phyloP scores from a whole-genome alignment of 1,140 invertebrate genomes.

The Bombus confusus region DNA sequence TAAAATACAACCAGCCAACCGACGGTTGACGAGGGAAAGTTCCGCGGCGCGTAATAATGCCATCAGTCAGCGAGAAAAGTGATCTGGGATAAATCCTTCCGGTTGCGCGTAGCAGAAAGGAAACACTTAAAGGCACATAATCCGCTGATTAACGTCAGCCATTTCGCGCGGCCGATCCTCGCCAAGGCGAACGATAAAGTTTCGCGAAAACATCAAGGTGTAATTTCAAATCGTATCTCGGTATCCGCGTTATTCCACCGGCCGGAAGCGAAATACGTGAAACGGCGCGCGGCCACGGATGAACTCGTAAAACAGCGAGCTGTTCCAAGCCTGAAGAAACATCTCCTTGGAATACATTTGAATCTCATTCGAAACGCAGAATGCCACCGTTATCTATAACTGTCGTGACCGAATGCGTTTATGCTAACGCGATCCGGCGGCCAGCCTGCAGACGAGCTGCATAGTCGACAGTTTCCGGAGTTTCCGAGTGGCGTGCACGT shows the following conservation, averaged over 20 bases:
- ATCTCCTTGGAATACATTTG: constrained; percentile 66
- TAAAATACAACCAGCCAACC: not conserved
- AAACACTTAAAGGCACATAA: constrained; percentile 26
- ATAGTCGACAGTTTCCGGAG: not conserved
- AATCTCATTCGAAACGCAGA: constrained; percentile 63
- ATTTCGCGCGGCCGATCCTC: not conserved
- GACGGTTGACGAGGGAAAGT: not conserved
- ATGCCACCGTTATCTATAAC: constrained; percentile 7
- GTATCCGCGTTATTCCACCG: not conserved
- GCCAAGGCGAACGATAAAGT: constrained; percentile 21
- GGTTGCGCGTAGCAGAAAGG: not conserved
- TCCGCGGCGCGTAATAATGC: constrained; percentile 10
- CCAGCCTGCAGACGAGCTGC: constrained; percentile 42
- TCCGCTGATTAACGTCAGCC: constrained; percentile 31
- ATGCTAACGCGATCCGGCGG: constrained; percentile 56
- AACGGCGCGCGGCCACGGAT: constrained; percentile 48
- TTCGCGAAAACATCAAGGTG: constrained; percentile 33
- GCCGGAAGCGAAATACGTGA: constrained; percentile 29
- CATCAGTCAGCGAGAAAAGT: constrained; percentile 16
- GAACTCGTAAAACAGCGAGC: constrained; percentile 64
- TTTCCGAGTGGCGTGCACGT: not conserved
- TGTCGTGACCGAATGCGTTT: constrained; percentile 53
- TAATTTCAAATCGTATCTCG: constrained; percentile 28
- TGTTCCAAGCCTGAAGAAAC: constrained; percentile 46
- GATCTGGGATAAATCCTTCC: constrained; percentile 26